These are phyloP conservation scores for Phylloscopus trochiloides DNA, from an alignment of 2,113 vertebrate genomes.

Conservation along the genomic window DNA sequence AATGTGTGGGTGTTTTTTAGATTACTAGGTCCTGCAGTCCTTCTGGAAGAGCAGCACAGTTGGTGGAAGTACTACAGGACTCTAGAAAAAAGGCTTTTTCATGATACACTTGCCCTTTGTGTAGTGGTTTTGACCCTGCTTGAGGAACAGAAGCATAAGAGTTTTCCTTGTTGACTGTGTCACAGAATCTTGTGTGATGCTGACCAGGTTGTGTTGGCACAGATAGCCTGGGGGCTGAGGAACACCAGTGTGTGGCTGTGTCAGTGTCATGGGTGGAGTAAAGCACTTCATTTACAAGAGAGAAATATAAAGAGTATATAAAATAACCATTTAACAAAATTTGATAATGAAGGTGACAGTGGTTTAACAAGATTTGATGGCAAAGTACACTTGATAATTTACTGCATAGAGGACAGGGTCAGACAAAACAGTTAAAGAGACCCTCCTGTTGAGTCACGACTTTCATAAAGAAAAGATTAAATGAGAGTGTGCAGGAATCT, in stretches of 20 bases:
- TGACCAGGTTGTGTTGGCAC: not conserved
- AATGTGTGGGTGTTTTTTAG: not conserved
- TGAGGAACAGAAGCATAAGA: not conserved
- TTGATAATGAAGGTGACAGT: not conserved
- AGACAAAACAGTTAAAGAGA: not conserved
- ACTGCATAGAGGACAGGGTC: not conserved
- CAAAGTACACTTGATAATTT: not conserved
- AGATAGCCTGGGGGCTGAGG: not conserved
- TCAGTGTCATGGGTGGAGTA: not conserved
- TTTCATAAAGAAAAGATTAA: not conserved
- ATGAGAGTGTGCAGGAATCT: not conserved
- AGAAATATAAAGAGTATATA: not conserved
- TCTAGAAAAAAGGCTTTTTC: not conserved
- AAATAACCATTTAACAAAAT: not conserved
- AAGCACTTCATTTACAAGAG: not conserved
- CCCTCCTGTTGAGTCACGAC: not conserved
- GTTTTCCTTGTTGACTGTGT: not conserved
- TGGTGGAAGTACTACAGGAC: not conserved
- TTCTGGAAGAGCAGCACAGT: not conserved
- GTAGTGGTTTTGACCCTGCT: not conserved
- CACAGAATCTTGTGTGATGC: not conserved
- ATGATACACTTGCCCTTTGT: not conserved
- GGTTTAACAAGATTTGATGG: not conserved
- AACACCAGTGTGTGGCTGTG: not conserved
- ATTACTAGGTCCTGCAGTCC: not conserved